These are phyloP conservation scores for Nymphicus hollandicus DNA, from an alignment of 2,113 vertebrate species.

Conservation along the genomic window DNA sequence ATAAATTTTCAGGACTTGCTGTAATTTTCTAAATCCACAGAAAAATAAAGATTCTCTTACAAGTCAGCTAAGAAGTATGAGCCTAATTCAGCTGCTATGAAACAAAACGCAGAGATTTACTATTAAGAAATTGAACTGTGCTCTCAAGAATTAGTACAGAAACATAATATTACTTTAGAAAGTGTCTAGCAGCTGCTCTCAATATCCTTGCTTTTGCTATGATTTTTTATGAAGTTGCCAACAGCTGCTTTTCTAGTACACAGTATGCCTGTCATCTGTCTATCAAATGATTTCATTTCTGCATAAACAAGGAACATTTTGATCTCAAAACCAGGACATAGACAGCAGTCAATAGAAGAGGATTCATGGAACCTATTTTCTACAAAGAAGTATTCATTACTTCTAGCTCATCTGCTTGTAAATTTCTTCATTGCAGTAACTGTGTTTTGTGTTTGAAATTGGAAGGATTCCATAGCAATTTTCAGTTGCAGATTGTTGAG, in stretches of 20 bases:
- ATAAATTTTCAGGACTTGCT: not conserved
- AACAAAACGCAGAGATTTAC: not conserved
- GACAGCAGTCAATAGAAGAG: not conserved
- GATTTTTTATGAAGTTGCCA: not conserved
- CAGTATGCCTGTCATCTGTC: slow-evolving; percentile 14
- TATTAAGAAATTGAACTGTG: not conserved
- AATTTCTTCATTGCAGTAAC: not conserved
- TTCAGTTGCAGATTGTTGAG: not conserved
- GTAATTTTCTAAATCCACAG: not conserved
- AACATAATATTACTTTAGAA: not conserved
- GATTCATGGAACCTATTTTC: not conserved
- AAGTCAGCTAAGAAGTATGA: not conserved
- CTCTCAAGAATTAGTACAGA: not conserved
- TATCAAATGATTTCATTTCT: not conserved
- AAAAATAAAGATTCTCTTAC: not conserved
- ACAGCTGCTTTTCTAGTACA: slow-evolving; percentile 27
- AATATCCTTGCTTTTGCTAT: not conserved
- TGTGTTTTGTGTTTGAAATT: not conserved
- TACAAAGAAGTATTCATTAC: not conserved
- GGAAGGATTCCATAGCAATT: not conserved
- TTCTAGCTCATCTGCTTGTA: not conserved
- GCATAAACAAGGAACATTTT: not conserved
- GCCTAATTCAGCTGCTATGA: not conserved
- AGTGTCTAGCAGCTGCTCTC: slow-evolving; percentile 17
- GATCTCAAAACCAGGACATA: not conserved